Conservation (phyloP, 2,888 invertebrate genomes). For the Bruchidius siliquastri region DNA sequence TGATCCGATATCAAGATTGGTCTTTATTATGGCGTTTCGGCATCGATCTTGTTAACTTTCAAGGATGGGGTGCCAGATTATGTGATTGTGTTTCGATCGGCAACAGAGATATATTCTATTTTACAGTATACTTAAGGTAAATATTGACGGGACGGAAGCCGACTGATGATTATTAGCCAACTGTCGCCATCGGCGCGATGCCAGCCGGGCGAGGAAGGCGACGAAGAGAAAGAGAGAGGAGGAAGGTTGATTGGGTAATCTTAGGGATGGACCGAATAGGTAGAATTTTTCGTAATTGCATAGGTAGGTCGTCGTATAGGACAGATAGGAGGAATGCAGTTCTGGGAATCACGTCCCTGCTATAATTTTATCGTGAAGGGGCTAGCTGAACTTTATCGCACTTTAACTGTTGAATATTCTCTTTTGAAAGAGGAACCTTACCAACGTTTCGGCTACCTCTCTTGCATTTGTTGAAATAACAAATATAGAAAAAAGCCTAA, state of each 20-base stretch:
- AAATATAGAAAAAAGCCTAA: too few relatives aligned
- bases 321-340: not conserved
- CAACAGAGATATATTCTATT: constrained; percentile 16
- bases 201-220: not conserved
- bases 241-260: not conserved
- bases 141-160: constrained; percentile 23
- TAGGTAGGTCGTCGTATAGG: not conserved
- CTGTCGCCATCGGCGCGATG: constrained; percentile 4
- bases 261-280: not conserved
- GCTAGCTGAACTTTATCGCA: too few relatives aligned
- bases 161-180: constrained; percentile 16
- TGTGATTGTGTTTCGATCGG: constrained; percentile 16
- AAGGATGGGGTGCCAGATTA: not conserved
- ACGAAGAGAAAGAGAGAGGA: not conserved
- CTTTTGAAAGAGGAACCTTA: too few relatives aligned
- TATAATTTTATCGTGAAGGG: too few relatives aligned
- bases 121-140: constrained; percentile 27
- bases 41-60: not conserved
- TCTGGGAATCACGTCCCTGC: not conserved
- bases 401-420: too few relatives aligned
- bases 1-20: not conserved
- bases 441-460: too few relatives aligned
- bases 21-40: not conserved
- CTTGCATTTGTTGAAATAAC: too few relatives aligned
- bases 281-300: not conserved